Conservation (phyloP, 2,888 invertebrate species). For the Thyatira batis region DNA sequence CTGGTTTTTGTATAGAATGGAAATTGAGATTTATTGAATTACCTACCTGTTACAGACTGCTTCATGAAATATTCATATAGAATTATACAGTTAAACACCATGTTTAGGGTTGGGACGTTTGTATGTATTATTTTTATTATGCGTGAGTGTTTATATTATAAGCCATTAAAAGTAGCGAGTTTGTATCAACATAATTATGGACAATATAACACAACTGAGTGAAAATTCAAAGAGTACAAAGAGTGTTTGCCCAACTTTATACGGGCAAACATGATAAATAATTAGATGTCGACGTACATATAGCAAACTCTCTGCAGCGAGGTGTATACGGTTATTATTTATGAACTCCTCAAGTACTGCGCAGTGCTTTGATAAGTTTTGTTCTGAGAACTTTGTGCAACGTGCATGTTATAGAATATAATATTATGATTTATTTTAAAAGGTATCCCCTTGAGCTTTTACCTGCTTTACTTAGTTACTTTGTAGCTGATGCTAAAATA, state of each 20-base stretch:
- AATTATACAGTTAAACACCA: neutral
- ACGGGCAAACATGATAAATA: neutral
- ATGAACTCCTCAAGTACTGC: neutral
- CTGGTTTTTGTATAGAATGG: conserved; percentile 3
- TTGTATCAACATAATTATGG: neutral
- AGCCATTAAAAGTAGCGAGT: neutral
- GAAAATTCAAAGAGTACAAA: neutral
- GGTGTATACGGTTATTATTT: neutral
- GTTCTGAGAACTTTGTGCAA: neutral
- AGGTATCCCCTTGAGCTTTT: neutral
- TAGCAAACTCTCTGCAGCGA: neutral
- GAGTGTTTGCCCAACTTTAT: neutral
- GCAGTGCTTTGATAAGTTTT: neutral
- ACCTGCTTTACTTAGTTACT: neutral
- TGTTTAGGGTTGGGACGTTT: neutral
- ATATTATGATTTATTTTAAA: neutral
- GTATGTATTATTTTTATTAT: neutral
- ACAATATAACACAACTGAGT: neutral
- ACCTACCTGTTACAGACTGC: neutral
- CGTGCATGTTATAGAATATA: neutral
- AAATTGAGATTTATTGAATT: neutral
- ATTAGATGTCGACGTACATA: neutral
- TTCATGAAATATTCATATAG: neutral
- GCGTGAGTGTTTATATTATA: neutral
- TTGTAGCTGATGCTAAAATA: neutral